Conservation (phyloP, 1,140 invertebrate species). For the Psilanteris sp. region DNA sequence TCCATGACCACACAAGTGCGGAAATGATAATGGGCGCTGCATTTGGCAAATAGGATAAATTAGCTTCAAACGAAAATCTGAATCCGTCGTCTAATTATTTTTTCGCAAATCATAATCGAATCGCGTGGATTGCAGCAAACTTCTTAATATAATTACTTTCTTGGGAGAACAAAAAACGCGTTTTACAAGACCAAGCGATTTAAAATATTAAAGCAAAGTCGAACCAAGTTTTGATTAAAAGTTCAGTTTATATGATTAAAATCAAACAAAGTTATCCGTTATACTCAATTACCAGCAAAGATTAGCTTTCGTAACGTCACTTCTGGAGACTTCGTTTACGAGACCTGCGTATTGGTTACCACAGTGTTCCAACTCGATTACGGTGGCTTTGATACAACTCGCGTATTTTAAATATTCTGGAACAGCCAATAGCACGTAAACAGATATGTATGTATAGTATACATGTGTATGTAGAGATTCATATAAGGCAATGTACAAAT, state of each 20-base stretch:
- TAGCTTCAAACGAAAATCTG: too few species aligned
- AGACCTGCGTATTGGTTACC: slow-evolving; percentile 81
- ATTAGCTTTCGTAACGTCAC: slow-evolving; percentile 80
- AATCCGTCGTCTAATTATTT: too few species aligned
- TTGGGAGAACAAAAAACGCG: too few species aligned
- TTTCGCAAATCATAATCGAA: too few species aligned
- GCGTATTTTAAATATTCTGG: slow-evolving; percentile 83
- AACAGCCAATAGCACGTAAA: slow-evolving; percentile 19
- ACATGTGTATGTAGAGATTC: too few species aligned
- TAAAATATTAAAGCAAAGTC: background rate
- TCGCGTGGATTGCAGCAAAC: too few species aligned
- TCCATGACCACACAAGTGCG: slow-evolving; percentile 81
- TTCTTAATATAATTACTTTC: too few species aligned
- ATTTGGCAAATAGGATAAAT: background rate
- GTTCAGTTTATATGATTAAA: slow-evolving; percentile 10
- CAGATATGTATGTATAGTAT: too few species aligned
- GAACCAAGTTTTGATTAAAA: slow-evolving; percentile 4
- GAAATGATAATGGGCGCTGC: slow-evolving; percentile 82
- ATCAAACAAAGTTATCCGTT: slow-evolving; percentile 38
- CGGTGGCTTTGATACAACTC: slow-evolving; percentile 82
- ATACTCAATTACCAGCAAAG: slow-evolving; percentile 81
- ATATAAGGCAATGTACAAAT: too few species aligned
- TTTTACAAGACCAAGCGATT: background rate
- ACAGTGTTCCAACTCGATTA: slow-evolving; percentile 81
- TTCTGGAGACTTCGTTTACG: slow-evolving; percentile 81